Base-by-base conservation (phyloP, 1,140 invertebrate genomes). In the Heliconius hermathena region DNA sequence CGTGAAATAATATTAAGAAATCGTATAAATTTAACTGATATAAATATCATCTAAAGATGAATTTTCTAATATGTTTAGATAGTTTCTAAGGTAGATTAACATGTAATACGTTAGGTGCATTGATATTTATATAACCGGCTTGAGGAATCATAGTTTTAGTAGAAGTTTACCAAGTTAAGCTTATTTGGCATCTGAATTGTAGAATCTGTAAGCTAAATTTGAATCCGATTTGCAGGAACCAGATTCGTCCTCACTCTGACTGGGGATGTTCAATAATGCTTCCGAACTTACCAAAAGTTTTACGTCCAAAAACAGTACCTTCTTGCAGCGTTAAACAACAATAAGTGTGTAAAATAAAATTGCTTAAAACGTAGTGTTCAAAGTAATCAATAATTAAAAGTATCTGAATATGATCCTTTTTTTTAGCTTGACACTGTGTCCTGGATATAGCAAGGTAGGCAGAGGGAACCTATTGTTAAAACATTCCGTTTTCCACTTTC, bases 261-360 rank as follows among this genome's bases (percentile, higher is more conserved):
- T 78, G 26, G 22, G 46, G 36, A 73, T 41, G 49, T 78, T 78
- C 71, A 78, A 73, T 73, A 78, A 78, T 78, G 70, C 71, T 78
- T 36, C 71, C 18, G 22, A 78, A 78, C 76, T 78, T 57, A 49
- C 38, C 71, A 33, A 78, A 78, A 72, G 52, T 78, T 78, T 52
- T 22, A 22, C 33, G 71, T 78, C 76, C 73, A 73, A 78, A 76
- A 73, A 78, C 71, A 78, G 49, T 72, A 72, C 46, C 33, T 49
- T 36, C 54, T 73, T 78, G 52, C 36, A 60, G n/a, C 8, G 20
- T 33, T 41, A 60, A 73, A 60, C 73, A 60, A 36, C 54, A 78
- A 73, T 49, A 73, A 71, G 26, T 72, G 20, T 57, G 54, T 77
- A n/a, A 13, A 54, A n/a, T n/a, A 54, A 52, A 29, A 29, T 29